Base-by-base conservation (phyloP, 2,113 vertebrate species). In the Ophiodon elongatus region DNA sequence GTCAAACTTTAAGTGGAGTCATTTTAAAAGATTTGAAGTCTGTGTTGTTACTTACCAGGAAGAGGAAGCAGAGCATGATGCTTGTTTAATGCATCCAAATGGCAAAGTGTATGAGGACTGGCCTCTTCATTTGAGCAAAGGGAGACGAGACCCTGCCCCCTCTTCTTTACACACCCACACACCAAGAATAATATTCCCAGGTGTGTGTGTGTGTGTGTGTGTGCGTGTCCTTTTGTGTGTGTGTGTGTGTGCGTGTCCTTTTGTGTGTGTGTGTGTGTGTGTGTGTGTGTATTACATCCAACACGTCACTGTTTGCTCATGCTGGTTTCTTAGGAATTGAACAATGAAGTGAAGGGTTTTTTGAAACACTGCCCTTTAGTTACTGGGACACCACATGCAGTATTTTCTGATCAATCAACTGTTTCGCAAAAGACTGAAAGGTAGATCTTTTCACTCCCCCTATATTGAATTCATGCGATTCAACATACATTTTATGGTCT, bases 41-140 rank as follows among this genome's bases (percentile, higher is more conserved):
- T 5, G 6, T 19, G 8, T 56, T 27, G 14, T 1, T 79, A 88
- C 88, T 0, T 86, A 92, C 89, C 91, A 91, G 39, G 68, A 91
- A 50, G 52, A 73, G 27, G 72, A 85, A 60, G 75, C 19, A 19
- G 43, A 78, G 59, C 89, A 92, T 88, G 72, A 56, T 75, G 60
- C 37, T 23, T 8, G 64, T 60, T 82, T 2, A 14, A 27, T 29
- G 7, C 1, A 25, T 70, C 47, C 74, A 81, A 39, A 9, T 33
- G 17, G 0, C 11, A 47, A 21, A 67, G 14, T 62, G 74, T 27
- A 23, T 1, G 19, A 73, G 6, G 45, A 39, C 65, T 15, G 4
- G 8, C 33, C 23, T 39, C 21, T 23, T 27, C 3, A 19, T 63
- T 15, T 47, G 5, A 74, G 19, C 2, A 9, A 47, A 54, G 47